Evolutionary conservation across 2,797 vertebrate genomes (phyloP).

Genomic region (Acipenser oxyrinchus): DNA sequence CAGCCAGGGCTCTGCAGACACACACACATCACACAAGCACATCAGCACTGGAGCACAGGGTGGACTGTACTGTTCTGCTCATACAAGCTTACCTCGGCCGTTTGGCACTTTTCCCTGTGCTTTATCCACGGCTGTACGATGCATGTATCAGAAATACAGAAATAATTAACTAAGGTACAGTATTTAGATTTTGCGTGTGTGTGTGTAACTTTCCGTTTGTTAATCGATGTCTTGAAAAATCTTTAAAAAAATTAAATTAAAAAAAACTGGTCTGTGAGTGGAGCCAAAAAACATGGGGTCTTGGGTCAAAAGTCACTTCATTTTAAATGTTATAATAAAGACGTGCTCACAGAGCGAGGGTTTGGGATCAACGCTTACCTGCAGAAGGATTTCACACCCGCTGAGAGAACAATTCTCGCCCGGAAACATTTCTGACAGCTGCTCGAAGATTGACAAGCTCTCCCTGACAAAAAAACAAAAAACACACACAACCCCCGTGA

Average conservation of each 20-base stretch:
- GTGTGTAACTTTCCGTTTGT: no score
- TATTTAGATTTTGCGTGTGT: no score
- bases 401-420: conserved; percentile 74
- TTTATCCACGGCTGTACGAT: conserved; percentile 20
- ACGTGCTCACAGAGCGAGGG: no score
- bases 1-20: conserved; percentile 49
- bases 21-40: neutral
- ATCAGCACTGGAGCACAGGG: neutral
- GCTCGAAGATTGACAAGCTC: conserved; percentile 52
- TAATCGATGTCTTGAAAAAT: no score
- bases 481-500: neutral
- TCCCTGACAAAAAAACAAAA: conserved; percentile 48
- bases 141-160: conserved; percentile 20
- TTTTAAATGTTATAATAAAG: no score
- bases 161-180: no score
- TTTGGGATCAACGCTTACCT: conserved; percentile 47
- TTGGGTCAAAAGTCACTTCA: no score
- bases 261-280: no score
- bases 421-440: conserved; percentile 72
- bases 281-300: no score
- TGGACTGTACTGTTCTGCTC: conserved; percentile 2
- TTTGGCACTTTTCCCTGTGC: no score
- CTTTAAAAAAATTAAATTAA: no score
- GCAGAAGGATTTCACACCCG: conserved; percentile 61
- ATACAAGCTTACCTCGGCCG: no score